Percentiles rank a stretch among this genome's conserved stretches.
Evolutionary conservation across 2,888 invertebrate genomes (phyloP).

Genomic region (Drosophila villosipedis): DNA sequence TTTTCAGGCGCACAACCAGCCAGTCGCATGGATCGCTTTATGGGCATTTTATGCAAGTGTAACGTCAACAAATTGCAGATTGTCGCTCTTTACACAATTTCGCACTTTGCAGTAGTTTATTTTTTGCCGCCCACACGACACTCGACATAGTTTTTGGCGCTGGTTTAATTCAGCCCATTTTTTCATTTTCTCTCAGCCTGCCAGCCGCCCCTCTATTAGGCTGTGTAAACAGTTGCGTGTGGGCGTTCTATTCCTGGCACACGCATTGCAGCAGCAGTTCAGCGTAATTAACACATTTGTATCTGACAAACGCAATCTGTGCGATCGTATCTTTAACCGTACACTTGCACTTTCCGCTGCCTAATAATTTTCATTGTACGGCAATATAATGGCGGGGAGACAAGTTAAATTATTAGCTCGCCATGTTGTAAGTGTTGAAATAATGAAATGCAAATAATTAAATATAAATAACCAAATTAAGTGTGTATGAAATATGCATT

Average conservation of each 20-base stretch:
- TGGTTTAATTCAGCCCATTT: constrained; percentile 33
- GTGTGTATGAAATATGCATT: background rate
- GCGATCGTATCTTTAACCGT: constrained; percentile 57
- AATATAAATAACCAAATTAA: constrained; percentile 19
- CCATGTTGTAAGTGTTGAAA: constrained; percentile 23
- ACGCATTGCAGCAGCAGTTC: constrained; percentile 60
- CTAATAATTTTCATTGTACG: constrained; percentile 46
- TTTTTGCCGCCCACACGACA: constrained; percentile 64
- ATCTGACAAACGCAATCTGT: constrained; percentile 79
- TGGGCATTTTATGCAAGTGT: constrained; percentile 10
- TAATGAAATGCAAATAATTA: constrained; percentile 25
- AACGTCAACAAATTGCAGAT: constrained; percentile 59
- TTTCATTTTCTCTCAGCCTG: constrained; percentile 1
- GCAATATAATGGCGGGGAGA: constrained; percentile 57
- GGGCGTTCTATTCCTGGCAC: constrained; percentile 80
- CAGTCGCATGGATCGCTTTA: constrained; percentile 3
- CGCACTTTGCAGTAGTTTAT: constrained; percentile 61
- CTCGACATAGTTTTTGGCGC: constrained; percentile 68
- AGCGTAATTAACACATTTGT: constrained; percentile 79
- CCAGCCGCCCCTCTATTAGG: constrained; percentile 2
- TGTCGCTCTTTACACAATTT: constrained; percentile 75
- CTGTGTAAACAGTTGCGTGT: constrained; percentile 68
- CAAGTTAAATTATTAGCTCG: constrained; percentile 56
- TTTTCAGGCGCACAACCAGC: background rate
- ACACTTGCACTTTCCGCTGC: constrained; percentile 44